Evolutionary conservation across 2,888 invertebrate species (phyloP).

Genomic region (Chironomus tentans): DNA sequence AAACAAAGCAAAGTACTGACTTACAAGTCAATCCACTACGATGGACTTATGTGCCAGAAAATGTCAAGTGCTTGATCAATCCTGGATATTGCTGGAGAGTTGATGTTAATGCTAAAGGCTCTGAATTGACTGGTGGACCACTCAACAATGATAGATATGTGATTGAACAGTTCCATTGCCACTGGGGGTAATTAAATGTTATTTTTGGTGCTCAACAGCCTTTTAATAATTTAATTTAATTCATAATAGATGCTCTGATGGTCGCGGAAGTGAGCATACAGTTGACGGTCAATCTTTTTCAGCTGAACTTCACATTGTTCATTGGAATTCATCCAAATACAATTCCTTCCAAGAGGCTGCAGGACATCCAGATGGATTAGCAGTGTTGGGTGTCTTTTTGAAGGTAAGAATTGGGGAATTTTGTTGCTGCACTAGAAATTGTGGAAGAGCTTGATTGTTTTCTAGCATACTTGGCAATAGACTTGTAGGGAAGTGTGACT

Average conservation of each 20-base stretch:
- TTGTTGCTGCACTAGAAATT: too few species aligned
- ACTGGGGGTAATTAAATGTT: slow-evolving; percentile 62
- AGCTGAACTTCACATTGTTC: slow-evolving; percentile 91
- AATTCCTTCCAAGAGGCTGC: slow-evolving; percentile 73
- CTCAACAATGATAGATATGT: slow-evolving; percentile 66
- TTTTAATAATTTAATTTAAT: neutral
- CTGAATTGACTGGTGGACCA: slow-evolving; percentile 78
- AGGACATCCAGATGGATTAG: slow-evolving; percentile 74
- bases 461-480: too few species aligned
- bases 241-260: slow-evolving; percentile 49
- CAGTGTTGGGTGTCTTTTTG: slow-evolving; percentile 80
- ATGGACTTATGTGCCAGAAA: slow-evolving; percentile 67
- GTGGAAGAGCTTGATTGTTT: too few species aligned
- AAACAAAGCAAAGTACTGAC: slow-evolving; percentile 48
- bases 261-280: slow-evolving; percentile 88
- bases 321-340: slow-evolving; percentile 87
- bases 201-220: neutral
- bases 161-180: slow-evolving; percentile 68
- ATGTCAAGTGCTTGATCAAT: slow-evolving; percentile 65
- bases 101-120: slow-evolving; percentile 66
- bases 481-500: too few species aligned
- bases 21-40: slow-evolving; percentile 54
- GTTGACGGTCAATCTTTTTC: slow-evolving; percentile 82
- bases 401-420: slow-evolving; percentile 57
- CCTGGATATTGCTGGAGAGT: slow-evolving; percentile 83